Conservation (phyloP, 2,797 vertebrate genomes). For the Catharus ustulatus region DNA sequence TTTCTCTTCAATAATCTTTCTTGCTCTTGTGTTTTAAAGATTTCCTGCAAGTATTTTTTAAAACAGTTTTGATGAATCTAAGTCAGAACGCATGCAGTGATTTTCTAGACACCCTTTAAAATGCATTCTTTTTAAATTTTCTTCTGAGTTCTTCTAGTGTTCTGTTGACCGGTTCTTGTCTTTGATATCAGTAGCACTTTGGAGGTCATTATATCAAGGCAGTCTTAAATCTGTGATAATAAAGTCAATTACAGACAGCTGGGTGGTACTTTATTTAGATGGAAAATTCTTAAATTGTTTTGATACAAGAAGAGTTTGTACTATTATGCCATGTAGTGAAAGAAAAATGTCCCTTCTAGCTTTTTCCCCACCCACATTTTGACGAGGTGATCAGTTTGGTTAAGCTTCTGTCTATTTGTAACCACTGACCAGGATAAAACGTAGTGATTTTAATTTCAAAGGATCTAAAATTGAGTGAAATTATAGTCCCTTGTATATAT, state of each 20-base stretch:
- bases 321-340: background rate
- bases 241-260: background rate
- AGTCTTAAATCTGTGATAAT: background rate
- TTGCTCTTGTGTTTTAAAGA: background rate
- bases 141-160: background rate
- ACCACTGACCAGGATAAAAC: background rate
- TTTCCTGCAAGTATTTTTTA: background rate
- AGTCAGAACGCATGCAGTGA: background rate
- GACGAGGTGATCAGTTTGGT: background rate
- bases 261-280: background rate
- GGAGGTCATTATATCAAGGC: background rate
- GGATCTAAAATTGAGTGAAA: background rate
- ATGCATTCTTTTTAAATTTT: background rate
- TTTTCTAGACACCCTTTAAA: background rate
- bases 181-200: background rate
- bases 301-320: background rate
- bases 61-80: background rate
- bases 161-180: background rate
- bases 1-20: background rate
- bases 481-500: background rate
- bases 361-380: rapidly evolving
- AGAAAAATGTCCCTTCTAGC: background rate
- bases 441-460: background rate
- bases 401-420: background rate
- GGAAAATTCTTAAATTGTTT: background rate